These are phyloP conservation scores for Pyralis farinalis DNA, from an alignment of 2,888 invertebrate species.

Conservation along the genomic window DNA sequence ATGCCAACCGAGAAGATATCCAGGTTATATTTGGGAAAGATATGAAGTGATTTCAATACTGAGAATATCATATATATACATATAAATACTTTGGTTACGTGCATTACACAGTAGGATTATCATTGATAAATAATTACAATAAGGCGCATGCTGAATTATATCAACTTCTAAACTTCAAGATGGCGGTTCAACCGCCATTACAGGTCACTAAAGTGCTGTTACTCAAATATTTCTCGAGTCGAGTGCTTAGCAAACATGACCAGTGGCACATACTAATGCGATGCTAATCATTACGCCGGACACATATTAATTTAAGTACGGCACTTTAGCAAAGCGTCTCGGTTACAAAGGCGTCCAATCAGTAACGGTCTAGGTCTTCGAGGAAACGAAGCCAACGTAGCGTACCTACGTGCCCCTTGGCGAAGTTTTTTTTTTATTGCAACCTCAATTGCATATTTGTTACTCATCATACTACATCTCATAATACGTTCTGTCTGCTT, in stretches of 20 bases:
- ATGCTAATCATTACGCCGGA: slow-evolving; percentile 69
- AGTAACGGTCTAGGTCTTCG: slow-evolving; percentile 51
- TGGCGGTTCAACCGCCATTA: slow-evolving; percentile 31
- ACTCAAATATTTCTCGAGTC: slow-evolving; percentile 59
- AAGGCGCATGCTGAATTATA: too few species aligned
- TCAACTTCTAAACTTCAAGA: slow-evolving; percentile 21
- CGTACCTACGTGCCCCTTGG: slow-evolving; percentile 23
- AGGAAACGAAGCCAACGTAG: slow-evolving; percentile 43
- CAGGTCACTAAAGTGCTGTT: slow-evolving; percentile 47
- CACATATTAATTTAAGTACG: slow-evolving; percentile 73
- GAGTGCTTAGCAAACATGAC: slow-evolving; percentile 58
- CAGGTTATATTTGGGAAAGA: background rate
- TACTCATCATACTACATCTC: too few species aligned
- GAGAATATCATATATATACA: too few species aligned
- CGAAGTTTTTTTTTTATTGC: slow-evolving; percentile 1
- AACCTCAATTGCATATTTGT: background rate
- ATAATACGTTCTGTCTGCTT: too few species aligned
- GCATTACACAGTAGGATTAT: too few species aligned
- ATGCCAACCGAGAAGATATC: background rate
- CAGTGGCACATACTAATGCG: slow-evolving; percentile 67
- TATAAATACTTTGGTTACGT: too few species aligned
- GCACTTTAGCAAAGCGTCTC: slow-evolving; percentile 52
- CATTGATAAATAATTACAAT: too few species aligned
- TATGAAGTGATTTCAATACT: too few species aligned
- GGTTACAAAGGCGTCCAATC: slow-evolving; percentile 47